Base-by-base conservation (phyloP, 1,140 invertebrate genomes). In the Apis laboriosa region DNA sequence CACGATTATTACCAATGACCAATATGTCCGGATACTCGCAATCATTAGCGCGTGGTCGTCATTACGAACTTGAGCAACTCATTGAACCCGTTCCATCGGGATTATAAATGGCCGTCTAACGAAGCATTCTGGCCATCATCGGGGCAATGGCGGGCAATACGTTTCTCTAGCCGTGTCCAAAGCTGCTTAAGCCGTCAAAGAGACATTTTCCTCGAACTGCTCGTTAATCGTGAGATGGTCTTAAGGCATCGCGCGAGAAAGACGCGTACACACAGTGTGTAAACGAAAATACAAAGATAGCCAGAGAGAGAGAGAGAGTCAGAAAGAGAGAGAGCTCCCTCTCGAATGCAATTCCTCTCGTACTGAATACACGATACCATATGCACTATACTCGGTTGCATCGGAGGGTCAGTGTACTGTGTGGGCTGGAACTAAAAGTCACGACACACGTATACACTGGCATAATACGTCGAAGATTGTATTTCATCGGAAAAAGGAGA, bases 321-420 rank as follows among this genome's bases (percentile, higher is more conserved):
- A 66, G 28, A 21, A 8, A 17, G 34, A 28, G 34, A 67, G n/a
- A 21, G 61, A 63, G 9, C 51, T 19, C 15, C 67, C 60, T 49
- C 55, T 84, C 55, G 53, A 84, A 74, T 66, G 85, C 77, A 80
- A 84, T 86, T 75, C 56, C 72, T 63, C 77, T 64, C 61, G 76
- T 79, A 82, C 83, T 78, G 83, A 88, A 85, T 87, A 87, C 79
- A 79, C 83, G 76, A 82, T 85, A 63, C 61, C 79, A 80, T 84
- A 63, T 74, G 73, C 85, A 74, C 68, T 87, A 61, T 86, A 77
- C 82, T 81, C 78, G 82, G 82, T 77, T 87, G 81, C 85, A 84
- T 84, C 86, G 77, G 77, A 77, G 79, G 87, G 86, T 88, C 86
- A 88, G 64, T 88, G 87, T 77, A 88, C 86, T 79, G 86, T 87